Evolutionary conservation across 1,140 invertebrate genomes (phyloP).

Genomic region (Drosophila sechellia): DNA sequence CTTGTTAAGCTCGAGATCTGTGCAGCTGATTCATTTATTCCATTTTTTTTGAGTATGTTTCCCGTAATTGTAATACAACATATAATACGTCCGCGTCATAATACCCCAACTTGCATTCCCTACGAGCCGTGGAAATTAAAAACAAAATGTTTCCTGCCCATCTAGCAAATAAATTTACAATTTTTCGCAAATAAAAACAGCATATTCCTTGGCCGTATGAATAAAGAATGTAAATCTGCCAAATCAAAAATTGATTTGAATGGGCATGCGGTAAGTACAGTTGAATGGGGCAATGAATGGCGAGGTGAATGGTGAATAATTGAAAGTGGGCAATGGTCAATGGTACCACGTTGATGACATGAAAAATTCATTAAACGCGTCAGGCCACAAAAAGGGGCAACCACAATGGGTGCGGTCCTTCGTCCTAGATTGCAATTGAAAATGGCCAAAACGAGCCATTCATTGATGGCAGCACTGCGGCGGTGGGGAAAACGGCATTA

Average conservation of each 20-base stretch:
- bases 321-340: conserved; percentile 42
- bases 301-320: conserved; percentile 24
- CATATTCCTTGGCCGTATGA: conserved; percentile 25
- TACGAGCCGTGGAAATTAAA: background rate
- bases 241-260: conserved; percentile 82
- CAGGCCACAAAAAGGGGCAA: conserved; percentile 60
- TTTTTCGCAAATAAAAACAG: conserved; percentile 47
- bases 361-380: conserved; percentile 78
- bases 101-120: background rate
- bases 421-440: conserved; percentile 12
- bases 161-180: conserved; percentile 55
- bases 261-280: conserved; percentile 74
- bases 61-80: background rate
- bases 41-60: background rate
- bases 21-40: background rate
- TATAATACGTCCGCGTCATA: conserved; percentile 3
- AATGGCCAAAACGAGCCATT: conserved; percentile 37
- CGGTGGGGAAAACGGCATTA: conserved; percentile 11
- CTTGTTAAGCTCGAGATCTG: background rate
- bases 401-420: conserved; percentile 43
- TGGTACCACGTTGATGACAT: conserved; percentile 53
- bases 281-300: conserved; percentile 30
- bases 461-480: conserved; percentile 13
- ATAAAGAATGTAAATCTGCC: conserved; percentile 55
- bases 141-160: conserved; percentile 5